Evolutionary conservation across 2,797 vertebrate genomes (phyloP), one percentile per base, ranked within the genome.

Genomic region (Sebastes miniatus): DNA sequence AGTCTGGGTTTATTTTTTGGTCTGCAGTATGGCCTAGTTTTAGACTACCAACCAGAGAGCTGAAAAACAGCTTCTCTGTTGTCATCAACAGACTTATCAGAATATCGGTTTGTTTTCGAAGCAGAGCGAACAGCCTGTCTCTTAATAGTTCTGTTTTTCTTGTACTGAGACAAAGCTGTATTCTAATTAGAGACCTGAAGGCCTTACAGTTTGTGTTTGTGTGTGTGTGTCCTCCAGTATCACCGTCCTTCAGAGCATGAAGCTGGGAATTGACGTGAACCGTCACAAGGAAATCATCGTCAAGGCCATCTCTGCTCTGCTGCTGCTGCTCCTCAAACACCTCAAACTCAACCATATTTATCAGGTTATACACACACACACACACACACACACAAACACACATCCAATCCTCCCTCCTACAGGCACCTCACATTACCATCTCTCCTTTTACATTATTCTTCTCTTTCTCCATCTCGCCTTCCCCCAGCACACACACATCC

Each of bases 231-330:
- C 22, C 27, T 86, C 57, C 93, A 99, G 98, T 20, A 96, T 98
- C 93, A 99, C 98, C 0, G 98, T 99, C 64, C 96, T 99, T 5
- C 98, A 99, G 94, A 99, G 98, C 95, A 99, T 99, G 98, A 99
- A 99, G 75, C 91, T 99, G 86, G 98, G 98, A 61, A 97, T 99
- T 0, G 98, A 99, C 0, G 98, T 99, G 80, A 99, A 99, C 94
- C 96, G 98, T 0, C 98, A 99, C 94, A 99, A 99, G 81, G 98
- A 99, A 93, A 98, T 99, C 87, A 97, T 99, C 0, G 98, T 99
- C 54, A 99, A 99, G 94, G 97, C 97, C 86, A 97, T 99, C 89
- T 99, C 98, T 0, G 96, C 97, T 3, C 90, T 97, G 73, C 94
- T 99, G 76, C 93, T 99, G 76, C 96, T 99, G n/a, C 96, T 99